Conservation (phyloP, 2,888 invertebrate genomes). For the Allacma fusca region DNA sequence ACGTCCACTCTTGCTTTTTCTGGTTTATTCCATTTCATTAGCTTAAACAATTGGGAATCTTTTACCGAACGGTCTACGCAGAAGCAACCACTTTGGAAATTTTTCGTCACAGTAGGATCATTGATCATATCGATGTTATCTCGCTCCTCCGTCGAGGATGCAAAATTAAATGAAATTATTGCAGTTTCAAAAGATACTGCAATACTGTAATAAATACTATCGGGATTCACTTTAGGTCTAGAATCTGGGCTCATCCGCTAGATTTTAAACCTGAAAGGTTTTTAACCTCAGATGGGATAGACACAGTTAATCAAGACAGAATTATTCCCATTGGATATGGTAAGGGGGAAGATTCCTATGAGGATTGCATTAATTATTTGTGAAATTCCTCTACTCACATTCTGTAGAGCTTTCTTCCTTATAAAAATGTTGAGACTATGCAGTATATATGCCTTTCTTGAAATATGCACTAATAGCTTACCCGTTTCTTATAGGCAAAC, state of each 20-base stretch:
- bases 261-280: conserved; percentile 30
- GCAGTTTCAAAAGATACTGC: conserved; percentile 17
- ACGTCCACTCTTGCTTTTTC: no score
- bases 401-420: no score
- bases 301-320: conserved; percentile 30
- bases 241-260: conserved; percentile 11
- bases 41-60: no score
- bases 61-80: conserved; percentile 18
- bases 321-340: conserved; percentile 39
- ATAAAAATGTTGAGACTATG: no score
- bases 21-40: no score
- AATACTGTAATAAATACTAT: conserved; percentile 34
- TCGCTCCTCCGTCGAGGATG: conserved; percentile 23
- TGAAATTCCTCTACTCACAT: no score
- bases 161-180: conserved; percentile 22
- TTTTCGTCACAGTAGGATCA: conserved; percentile 26
- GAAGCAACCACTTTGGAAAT: conserved; percentile 35
- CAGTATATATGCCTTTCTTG: no score
- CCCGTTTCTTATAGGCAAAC: conserved; percentile 70
- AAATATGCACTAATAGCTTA: no score
- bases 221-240: conserved; percentile 27
- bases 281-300: neutral
- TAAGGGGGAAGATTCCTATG: no score
- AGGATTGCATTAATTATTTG: no score
- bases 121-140: conserved; percentile 25